A percentile compares a stretch with the other conserved stretches of the same genome.
Evolutionary conservation across 2,113 vertebrate species (phyloP).

Genomic region (Dicerorhinus sumatrensis): DNA sequence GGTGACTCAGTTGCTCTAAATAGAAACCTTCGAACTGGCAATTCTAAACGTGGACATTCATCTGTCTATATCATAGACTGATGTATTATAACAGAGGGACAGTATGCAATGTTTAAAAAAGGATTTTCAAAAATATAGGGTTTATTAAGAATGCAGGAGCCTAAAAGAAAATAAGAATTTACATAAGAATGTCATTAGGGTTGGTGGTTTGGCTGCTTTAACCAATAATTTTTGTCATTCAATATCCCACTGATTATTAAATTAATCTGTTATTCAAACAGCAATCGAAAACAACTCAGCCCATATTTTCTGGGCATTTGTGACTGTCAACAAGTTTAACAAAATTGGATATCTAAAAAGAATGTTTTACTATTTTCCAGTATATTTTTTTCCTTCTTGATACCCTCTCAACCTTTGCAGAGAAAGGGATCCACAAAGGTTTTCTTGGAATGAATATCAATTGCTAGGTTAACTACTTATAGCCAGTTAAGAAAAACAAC

Average conservation of each 20-base stretch:
- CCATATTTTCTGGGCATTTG: conserved; percentile 85
- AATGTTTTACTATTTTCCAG: conserved; percentile 82
- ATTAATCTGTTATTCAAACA: conserved; percentile 90
- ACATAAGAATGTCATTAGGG: conserved; percentile 90
- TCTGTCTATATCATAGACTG: conserved; percentile 73
- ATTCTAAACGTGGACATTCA: conserved; percentile 50
- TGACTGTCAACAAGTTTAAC: conserved; percentile 85
- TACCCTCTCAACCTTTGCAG: conserved; percentile 17
- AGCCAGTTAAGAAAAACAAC: conserved; percentile 46
- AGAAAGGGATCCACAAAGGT: conserved; percentile 35
- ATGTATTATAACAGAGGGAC: conserved; percentile 66
- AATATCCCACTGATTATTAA: conserved; percentile 89
- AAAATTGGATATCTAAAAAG: conserved; percentile 78
- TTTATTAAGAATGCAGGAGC: conserved; percentile 90
- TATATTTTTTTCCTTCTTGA: conserved; percentile 57
- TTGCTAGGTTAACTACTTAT: background rate
- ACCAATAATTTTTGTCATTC: conserved; percentile 88
- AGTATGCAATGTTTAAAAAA: conserved; percentile 82
- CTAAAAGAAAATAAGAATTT: conserved; percentile 91
- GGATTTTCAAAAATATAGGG: conserved; percentile 88
- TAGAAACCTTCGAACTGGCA: conserved; percentile 64
- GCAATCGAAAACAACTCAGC: conserved; percentile 85
- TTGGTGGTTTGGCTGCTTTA: conserved; percentile 86
- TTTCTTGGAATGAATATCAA: conserved; percentile 30
- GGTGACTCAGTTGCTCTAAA: conserved; percentile 77